Base-by-base conservation (phyloP, 2,888 invertebrate genomes). In the Lasioglossum figueresi region DNA sequence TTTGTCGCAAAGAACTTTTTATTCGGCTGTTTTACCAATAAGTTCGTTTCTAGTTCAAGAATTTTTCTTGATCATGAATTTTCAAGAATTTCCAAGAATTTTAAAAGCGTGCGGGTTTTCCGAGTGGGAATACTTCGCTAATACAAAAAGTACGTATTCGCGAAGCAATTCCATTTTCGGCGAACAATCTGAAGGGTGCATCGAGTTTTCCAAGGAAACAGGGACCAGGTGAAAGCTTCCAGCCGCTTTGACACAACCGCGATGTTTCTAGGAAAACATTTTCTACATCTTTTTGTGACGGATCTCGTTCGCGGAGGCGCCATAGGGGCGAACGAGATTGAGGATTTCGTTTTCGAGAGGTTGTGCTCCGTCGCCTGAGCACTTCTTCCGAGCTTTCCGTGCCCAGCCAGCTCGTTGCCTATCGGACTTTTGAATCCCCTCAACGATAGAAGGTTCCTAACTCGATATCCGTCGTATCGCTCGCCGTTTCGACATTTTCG, bases 301-400 rank as follows among this genome's bases (percentile, higher is more conserved):
- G 45, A 27, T 5, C 27, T 23, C 52, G n/a, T 31, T 63, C 63
- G 1, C 31, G 19, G 4, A 12, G 27, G 4, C 5, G 56, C 3
- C 71, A 45, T 16, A 23, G 8, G 59, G 10, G 40, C 40, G 27
- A 63, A 45, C 40, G 19, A 34, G 23, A 76, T 80, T 52, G 70
- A 43, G 31, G 70, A 70, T 76, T 81, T 72, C 75, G 75, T 63
- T 75, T 43, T 19, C 43, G 19, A 14, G 56, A 16, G 19, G 31
- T 19, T 16, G 31, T 31, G 63, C 27, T 2, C 31, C 59, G 59
- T 59, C 63, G 63, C 2, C 63, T 19, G 31, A 27, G 31, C 31
- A 27, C 31, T 63, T 63, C 63, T 63, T 63, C 31, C 31, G 4
- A 31, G 63, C 31, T 19, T 56, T 16, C 34, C 8, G 4, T 19